Evolutionary conservation across 2,797 vertebrate genomes (phyloP).

Genomic region (Pangasius krempfi): DNA sequence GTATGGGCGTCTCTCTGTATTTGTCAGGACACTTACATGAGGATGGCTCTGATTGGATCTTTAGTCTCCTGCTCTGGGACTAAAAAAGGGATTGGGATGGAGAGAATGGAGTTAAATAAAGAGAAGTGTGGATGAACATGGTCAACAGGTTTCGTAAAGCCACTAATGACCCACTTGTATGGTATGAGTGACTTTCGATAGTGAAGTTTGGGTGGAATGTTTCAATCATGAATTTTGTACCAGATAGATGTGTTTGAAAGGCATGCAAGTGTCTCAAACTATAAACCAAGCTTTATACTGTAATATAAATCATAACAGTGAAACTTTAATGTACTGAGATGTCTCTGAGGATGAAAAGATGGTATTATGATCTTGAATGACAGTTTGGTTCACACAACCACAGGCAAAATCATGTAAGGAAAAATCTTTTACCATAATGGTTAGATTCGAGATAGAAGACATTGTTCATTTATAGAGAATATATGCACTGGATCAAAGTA

Average conservation of each 20-base stretch:
- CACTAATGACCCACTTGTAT: conserved; percentile 31
- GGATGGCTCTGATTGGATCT: conserved; percentile 91
- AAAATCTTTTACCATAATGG: background rate
- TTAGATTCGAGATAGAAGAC: background rate
- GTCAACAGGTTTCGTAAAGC: conserved; percentile 56
- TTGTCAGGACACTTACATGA: conserved; percentile 90
- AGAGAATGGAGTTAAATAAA: conserved; percentile 70
- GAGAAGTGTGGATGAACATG: conserved; percentile 64
- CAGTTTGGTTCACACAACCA: background rate
- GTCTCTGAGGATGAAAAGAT: conserved; percentile 18
- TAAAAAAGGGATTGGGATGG: conserved; percentile 86
- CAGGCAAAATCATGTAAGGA: background rate
- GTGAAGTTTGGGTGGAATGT: conserved; percentile 27
- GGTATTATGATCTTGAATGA: conserved; percentile 15
- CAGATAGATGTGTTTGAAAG: conserved; percentile 17
- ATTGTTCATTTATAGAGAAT: background rate
- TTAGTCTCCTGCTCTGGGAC: conserved; percentile 92
- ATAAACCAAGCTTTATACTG: background rate
- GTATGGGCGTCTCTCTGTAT: conserved; percentile 57
- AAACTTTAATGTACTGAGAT: background rate
- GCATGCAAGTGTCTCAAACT: background rate
- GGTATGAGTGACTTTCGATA: conserved; percentile 37
- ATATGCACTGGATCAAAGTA: background rate
- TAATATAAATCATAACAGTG: background rate
- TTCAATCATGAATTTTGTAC: background rate